Conservation (phyloP, 2,888 invertebrate species). For the Sinhomidia bicolor region DNA sequence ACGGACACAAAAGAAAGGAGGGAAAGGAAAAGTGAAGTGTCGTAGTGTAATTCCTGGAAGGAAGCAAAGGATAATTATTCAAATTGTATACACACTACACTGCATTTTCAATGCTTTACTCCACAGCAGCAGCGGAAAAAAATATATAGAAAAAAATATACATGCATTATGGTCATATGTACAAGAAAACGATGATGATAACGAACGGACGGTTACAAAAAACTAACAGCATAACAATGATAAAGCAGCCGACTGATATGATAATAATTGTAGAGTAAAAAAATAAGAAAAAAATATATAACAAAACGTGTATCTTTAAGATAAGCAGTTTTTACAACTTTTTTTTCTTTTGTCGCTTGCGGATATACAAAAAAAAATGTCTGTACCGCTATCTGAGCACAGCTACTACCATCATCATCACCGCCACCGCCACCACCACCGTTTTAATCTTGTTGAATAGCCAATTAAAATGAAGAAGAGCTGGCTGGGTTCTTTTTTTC, state of each 20-base stretch:
- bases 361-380: too few relatives aligned
- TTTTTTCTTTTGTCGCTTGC: not conserved
- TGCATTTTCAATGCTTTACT: conserved; percentile 7
- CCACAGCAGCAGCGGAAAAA: not conserved
- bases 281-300: not conserved
- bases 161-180: not conserved
- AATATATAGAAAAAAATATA: conserved; percentile 2
- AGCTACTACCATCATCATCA: not conserved
- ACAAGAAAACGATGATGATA: not conserved
- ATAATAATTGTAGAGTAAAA: not conserved
- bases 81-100: conserved; percentile 33
- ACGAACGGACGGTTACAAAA: not conserved
- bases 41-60: conserved; percentile 65
- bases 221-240: not conserved
- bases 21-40: conserved; percentile 59
- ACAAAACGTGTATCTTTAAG: not conserved
- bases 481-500: too few relatives aligned
- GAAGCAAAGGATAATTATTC: conserved; percentile 60
- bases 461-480: conserved; percentile 23
- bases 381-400: not conserved
- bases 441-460: conserved; percentile 16
- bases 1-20: not conserved
- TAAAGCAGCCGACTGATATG: conserved; percentile 5
- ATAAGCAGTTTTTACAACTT: not conserved
- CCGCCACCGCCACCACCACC: not conserved